Conservation (phyloP, 1,140 invertebrate genomes). For the Drosophila tropicalis region DNA sequence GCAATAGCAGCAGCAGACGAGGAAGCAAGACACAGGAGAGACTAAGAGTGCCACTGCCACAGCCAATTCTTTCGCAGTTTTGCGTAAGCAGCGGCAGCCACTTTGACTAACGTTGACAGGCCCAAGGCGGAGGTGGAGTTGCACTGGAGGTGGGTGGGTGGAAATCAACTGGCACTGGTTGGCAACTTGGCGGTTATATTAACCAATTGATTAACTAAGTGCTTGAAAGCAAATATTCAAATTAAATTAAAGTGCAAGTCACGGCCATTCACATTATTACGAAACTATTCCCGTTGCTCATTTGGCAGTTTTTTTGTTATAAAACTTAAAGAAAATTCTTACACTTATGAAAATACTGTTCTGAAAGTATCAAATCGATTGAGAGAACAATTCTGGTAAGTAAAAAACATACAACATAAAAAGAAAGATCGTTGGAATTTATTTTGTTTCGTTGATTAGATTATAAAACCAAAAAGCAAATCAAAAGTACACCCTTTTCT, state of each 20-base stretch:
- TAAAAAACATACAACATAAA: too few species aligned
- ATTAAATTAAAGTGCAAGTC: not conserved
- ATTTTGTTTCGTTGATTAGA: too few species aligned
- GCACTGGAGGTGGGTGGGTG: not conserved
- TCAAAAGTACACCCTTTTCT: too few species aligned
- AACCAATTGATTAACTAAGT: constrained; percentile 5
- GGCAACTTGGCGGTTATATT: constrained; percentile 9
- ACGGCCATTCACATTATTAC: too few species aligned
- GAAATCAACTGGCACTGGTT: not conserved
- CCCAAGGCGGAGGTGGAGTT: not conserved
- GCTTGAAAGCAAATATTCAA: not conserved
- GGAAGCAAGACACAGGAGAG: not conserved
- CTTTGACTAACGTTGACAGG: constrained; percentile 53
- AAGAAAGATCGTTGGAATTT: too few species aligned
- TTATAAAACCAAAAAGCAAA: too few species aligned
- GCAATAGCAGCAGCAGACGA: not conserved
- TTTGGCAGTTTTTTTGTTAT: too few species aligned
- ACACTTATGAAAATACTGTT: too few species aligned
- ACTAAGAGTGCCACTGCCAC: constrained; percentile 37
- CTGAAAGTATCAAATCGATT: too few species aligned
- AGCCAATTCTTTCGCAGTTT: constrained; percentile 33
- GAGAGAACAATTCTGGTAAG: too few species aligned
- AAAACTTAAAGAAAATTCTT: too few species aligned
- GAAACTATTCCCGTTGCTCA: too few species aligned
- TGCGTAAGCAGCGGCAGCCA: constrained; percentile 53